Evolutionary conservation across 1,140 invertebrate species (phyloP), one percentile per base, ranked within the genome.

Genomic region (Pseudomyrmex flavicornis): DNA sequence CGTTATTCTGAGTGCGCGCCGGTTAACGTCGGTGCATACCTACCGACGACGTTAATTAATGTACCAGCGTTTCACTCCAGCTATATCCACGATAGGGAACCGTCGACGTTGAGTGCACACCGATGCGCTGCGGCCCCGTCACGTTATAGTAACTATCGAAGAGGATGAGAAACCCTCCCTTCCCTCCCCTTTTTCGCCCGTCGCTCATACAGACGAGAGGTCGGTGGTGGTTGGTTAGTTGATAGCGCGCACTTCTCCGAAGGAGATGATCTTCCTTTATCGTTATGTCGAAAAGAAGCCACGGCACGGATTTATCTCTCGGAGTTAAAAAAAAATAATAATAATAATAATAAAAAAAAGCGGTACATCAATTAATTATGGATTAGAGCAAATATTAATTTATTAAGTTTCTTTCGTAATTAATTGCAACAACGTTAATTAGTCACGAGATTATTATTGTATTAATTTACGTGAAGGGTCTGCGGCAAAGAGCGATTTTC

Each of bases 21-120:
- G 76, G 76, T 70, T 72, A 80, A 80, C 54, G 76, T 69, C 54
- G 76, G 76, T 48, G 76, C 54, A 46, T 70, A 79, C 76, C 76
- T 48, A 70, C 76, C 59, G 76, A 80, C 44, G 76, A 80, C 76
- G 66, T 80, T 80, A 80, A 80, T 70, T 80, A 80, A 80, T 80
- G 76, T 66, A 80, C 56, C 52, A 66, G 66, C 76, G 54, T 80
- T 80, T 70, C 76, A 35, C 76, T 72, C 20, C 66, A 22, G 54
- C 15, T 15, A 79, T 52, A 61, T 72, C 56, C 44, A 58, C 22
- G 63, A 63, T 10, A 61, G 48, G 15, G 74, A 59, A 50, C 66
- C 44, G 56, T 79, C 63, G 35, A 58, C 63, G 20, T 70, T 59
- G 76, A 80, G 56, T 59, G 76, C 76, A 80, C 76, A 59, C 65